Conservation (phyloP, 2,797 vertebrate genomes). For the Monodelphis domestica region DNA sequence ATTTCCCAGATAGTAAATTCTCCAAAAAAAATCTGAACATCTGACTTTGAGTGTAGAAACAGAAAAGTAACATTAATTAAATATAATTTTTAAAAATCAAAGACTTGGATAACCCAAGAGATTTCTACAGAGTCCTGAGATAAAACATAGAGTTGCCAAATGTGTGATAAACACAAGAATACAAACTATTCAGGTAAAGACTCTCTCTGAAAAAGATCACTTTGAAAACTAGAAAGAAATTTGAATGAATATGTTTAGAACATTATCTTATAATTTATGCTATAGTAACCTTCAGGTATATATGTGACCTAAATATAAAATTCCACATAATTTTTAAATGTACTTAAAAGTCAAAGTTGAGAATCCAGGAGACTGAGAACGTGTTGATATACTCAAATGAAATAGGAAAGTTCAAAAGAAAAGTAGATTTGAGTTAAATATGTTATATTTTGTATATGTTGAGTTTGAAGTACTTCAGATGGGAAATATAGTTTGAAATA, state of each 20-base stretch:
- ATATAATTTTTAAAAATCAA: neutral
- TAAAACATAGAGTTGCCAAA: neutral
- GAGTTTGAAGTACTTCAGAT: neutral
- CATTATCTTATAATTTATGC: too few relatives aligned
- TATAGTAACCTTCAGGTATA: neutral
- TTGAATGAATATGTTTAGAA: neutral
- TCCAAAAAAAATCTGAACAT: neutral
- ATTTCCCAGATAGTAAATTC: neutral
- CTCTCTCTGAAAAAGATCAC: neutral
- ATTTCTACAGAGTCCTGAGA: neutral
- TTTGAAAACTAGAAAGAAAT: neutral
- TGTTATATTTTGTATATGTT: neutral
- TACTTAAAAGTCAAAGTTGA: neutral
- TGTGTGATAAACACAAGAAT: neutral
- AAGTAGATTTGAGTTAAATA: neutral
- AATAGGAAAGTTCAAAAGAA: neutral
- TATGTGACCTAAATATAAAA: neutral
- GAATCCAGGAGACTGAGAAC: neutral
- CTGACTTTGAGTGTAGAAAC: neutral
- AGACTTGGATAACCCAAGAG: neutral
- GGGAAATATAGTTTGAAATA: neutral
- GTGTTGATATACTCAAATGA: neutral
- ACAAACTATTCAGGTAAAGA: neutral
- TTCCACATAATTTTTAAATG: neutral
- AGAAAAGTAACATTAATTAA: neutral